Percentiles rank a stretch among this genome's conserved stretches.
Evolutionary conservation across 2,113 vertebrate genomes (phyloP).

Genomic region (Mormyrus lacerda): DNA sequence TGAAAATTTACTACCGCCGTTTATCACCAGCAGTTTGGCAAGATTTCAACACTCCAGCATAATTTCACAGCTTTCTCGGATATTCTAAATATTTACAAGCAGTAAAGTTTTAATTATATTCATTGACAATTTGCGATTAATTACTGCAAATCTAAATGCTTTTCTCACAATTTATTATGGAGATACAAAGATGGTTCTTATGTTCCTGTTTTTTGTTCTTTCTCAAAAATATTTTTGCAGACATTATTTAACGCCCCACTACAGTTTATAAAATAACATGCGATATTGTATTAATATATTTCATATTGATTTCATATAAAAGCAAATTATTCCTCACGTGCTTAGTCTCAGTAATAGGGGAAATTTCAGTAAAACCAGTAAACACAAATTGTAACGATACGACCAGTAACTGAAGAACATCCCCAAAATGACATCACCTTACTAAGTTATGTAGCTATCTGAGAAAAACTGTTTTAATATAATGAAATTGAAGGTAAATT

Average conservation of each 20-base stretch:
- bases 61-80: constrained; percentile 2
- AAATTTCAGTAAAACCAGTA: not conserved
- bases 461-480: not conserved
- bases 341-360: not conserved
- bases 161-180: not conserved
- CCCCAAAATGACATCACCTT: not conserved
- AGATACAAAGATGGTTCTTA: not conserved
- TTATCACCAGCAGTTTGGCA: not conserved
- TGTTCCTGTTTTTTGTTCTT: not conserved
- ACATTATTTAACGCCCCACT: not conserved
- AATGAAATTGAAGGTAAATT: not conserved
- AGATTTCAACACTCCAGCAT: not conserved
- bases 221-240: not conserved
- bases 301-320: not conserved
- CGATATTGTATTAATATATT: not conserved
- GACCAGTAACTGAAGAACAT: not conserved
- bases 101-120: not conserved
- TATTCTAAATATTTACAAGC: constrained; percentile 1
- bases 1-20: not conserved
- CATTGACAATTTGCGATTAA: not conserved
- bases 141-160: not conserved
- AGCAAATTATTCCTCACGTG: not conserved
- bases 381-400: not conserved
- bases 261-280: not conserved
- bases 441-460: not conserved